These are phyloP conservation scores for Palythoa grandiflora DNA, from an alignment of 92 coral and sea anemone genomes.

Conservation along the genomic window DNA sequence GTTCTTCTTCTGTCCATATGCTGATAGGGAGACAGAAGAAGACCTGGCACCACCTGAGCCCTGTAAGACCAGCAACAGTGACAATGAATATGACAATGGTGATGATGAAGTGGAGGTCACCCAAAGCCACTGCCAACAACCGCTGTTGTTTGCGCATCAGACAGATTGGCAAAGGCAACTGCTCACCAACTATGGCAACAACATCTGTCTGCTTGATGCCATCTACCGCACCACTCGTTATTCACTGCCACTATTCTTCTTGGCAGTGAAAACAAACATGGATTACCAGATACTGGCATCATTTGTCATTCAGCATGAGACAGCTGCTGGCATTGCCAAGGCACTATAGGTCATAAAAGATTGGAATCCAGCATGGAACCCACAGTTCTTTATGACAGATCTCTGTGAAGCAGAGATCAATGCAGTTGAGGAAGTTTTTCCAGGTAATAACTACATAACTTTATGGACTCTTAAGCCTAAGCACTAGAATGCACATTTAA, in stretches of 20 bases:
- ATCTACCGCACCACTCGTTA: too few species aligned
- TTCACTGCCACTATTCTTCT: too few species aligned
- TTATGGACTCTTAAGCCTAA: too few species aligned
- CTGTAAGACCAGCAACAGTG: not conserved
- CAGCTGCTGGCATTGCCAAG: conserved; percentile 8
- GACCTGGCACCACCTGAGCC: not conserved
- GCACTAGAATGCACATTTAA: too few species aligned
- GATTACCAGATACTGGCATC: conserved; percentile 12
- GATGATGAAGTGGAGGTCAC: not conserved
- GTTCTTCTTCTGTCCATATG: conserved; percentile 57
- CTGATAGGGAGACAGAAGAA: not conserved
- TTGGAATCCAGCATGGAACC: conserved; percentile 4
- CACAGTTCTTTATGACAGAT: not conserved
- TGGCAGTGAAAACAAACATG: conserved; percentile 11
- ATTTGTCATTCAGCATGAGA: conserved; percentile 11
- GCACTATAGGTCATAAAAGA: not conserved
- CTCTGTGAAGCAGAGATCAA: too few species aligned
- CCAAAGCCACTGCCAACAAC: not conserved
- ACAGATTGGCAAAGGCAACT: not conserved
- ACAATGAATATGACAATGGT: not conserved
- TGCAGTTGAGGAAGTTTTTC: too few species aligned
- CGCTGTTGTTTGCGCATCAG: not conserved
- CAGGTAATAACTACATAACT: too few species aligned
- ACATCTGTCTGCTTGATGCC: too few species aligned
- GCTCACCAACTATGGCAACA: too few species aligned